Conservation (phyloP, 2,888 invertebrate genomes). For the Eupithecia pulchellata region DNA sequence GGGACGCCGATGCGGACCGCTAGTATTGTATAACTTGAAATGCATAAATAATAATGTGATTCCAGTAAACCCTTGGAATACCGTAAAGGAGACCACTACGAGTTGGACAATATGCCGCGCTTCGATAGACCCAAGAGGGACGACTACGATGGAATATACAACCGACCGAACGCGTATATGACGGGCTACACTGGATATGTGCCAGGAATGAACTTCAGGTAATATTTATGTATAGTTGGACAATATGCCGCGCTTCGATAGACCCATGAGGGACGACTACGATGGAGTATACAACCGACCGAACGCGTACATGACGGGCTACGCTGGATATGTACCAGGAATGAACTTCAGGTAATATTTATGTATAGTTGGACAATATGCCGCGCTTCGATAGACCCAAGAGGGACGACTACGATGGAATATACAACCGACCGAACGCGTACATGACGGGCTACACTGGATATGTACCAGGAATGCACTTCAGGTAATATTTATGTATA, state of each 20-base stretch:
- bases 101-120: slow-evolving; percentile 67
- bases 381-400: slow-evolving; percentile 63
- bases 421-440: slow-evolving; percentile 71
- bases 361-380: slow-evolving; percentile 67
- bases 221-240: slow-evolving; percentile 58
- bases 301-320: slow-evolving; percentile 87
- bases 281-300: slow-evolving; percentile 73
- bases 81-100: slow-evolving; percentile 82
- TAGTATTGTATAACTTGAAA: background rate
- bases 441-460: slow-evolving; percentile 90
- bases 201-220: slow-evolving; percentile 88
- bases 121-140: slow-evolving; percentile 69
- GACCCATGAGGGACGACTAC: slow-evolving; percentile 74
- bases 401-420: slow-evolving; percentile 77
- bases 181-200: slow-evolving; percentile 91
- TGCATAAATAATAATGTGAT: slow-evolving; percentile 17
- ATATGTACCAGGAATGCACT: slow-evolving; percentile 89
- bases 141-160: slow-evolving; percentile 72
- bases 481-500: slow-evolving; percentile 70
- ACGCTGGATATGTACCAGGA: slow-evolving; percentile 90
- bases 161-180: slow-evolving; percentile 84
- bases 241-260: slow-evolving; percentile 62
- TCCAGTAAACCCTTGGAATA: slow-evolving; percentile 84
- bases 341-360: slow-evolving; percentile 83
- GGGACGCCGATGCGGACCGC: background rate